phyloP scores from a whole-genome alignment of 2,888 invertebrate species.

The Drosophila setosimentum region DNA sequence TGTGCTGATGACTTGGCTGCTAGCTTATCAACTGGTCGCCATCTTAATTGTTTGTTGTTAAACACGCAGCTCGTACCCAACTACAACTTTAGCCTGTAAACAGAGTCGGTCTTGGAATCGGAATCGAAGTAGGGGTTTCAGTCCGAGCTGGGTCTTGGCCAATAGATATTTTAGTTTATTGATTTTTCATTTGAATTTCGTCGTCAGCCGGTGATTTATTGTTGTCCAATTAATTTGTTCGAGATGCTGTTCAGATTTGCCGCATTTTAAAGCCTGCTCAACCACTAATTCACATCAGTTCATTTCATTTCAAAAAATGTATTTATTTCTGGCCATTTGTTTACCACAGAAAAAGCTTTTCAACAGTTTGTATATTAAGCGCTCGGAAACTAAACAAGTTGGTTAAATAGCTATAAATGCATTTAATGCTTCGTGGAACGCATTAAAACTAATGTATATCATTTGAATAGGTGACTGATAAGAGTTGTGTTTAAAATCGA shows the following conservation, averaged over 20 bases:
- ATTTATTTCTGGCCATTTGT: slow-evolving; percentile 45
- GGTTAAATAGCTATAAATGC: slow-evolving; percentile 27
- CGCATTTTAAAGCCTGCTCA: slow-evolving; percentile 48
- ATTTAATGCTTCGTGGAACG: slow-evolving; percentile 53
- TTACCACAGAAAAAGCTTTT: slow-evolving; percentile 33
- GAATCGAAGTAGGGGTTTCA: background rate
- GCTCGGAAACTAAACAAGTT: slow-evolving; percentile 53
- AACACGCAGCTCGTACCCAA: slow-evolving; percentile 74
- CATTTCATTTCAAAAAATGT: background rate
- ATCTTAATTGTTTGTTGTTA: slow-evolving; percentile 83
- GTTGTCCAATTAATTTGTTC: slow-evolving; percentile 78
- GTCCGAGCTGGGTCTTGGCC: slow-evolving; percentile 22
- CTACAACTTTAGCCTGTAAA: slow-evolving; percentile 24
- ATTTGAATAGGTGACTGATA: slow-evolving; percentile 61
- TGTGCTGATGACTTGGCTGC: slow-evolving; percentile 74
- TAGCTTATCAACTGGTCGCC: slow-evolving; percentile 79
- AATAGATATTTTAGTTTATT: slow-evolving; percentile 76
- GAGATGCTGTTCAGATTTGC: slow-evolving; percentile 73
- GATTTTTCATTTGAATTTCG: slow-evolving; percentile 81
- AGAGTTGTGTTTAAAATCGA: slow-evolving; percentile 1
- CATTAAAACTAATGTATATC: slow-evolving; percentile 34
- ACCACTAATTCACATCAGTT: slow-evolving; percentile 50
- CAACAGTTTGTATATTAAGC: slow-evolving; percentile 16
- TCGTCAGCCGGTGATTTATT: slow-evolving; percentile 75
- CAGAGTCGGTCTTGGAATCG: background rate